phyloP scores from a whole-genome alignment of 1,140 invertebrate species.

The Polypedilum vanderplanki region DNA sequence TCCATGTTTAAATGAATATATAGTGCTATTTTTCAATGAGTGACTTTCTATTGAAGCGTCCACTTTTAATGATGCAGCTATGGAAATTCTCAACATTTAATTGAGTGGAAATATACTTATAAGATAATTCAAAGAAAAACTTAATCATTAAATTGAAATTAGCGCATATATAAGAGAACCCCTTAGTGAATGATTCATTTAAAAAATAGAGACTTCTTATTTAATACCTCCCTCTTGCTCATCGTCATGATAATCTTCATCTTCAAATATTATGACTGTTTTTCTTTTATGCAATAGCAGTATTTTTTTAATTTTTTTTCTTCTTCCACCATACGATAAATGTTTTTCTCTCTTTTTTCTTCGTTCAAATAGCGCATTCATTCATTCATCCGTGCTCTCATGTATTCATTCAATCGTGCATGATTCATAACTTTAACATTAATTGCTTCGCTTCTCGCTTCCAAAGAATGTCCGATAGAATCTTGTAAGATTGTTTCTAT shows the following conservation, averaged over 20 bases:
- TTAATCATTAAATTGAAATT: not conserved
- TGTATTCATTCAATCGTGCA: conserved; percentile 7
- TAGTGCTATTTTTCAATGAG: not conserved
- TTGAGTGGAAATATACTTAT: not conserved
- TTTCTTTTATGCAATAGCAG: conserved; percentile 11
- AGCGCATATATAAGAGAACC: not conserved
- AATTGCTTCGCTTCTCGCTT: not conserved
- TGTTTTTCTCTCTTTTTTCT: not conserved
- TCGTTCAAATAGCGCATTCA: not conserved
- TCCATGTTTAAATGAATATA: too few species aligned
- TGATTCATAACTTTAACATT: conserved; percentile 19
- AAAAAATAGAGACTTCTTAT: too few species aligned
- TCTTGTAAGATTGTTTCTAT: not conserved
- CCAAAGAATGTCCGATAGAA: not conserved
- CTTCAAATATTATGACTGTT: conserved; percentile 6
- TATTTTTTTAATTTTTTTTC: not conserved
- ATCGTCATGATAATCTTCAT: not conserved
- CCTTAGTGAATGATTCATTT: not conserved
- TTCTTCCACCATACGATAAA: too few species aligned
- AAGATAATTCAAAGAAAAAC: not conserved
- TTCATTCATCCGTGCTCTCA: not conserved
- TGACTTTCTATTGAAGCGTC: not conserved
- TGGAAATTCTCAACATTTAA: not conserved
- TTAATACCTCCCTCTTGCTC: not conserved
- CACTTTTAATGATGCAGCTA: not conserved